Base-by-base conservation (phyloP, 1,140 invertebrate species). In the Bombus huntii region DNA sequence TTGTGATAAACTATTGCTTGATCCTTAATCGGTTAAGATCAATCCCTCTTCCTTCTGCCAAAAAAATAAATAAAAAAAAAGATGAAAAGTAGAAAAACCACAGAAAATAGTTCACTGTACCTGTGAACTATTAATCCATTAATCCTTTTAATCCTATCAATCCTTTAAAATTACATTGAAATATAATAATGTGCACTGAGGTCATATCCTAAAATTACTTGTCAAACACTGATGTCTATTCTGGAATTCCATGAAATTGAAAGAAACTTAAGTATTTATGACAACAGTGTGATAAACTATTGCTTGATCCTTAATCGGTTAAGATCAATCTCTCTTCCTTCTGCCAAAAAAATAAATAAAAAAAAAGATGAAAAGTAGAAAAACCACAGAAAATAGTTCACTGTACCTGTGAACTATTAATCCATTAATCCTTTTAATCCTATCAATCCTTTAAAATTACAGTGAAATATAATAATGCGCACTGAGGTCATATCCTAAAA, bases 341-440 rank as follows among this genome's bases (percentile, higher is more conserved):
- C 47, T 37, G 25, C 0, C 9, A n/a, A n/a, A n/a, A n/a, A n/a
- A n/a, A n/a, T n/a, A n/a, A n/a, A n/a, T n/a, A n/a, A n/a, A n/a
- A n/a, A n/a, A n/a, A n/a, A n/a, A n/a, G n/a, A n/a, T n/a, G n/a
- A n/a, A n/a, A n/a, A 37, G 2, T 28, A n/a, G 39, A 0, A 13
- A 39, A 47, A 73, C 25, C 22, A 12, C 53, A 34, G 9, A 31
- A 42, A 34, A 78, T 28, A 42, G 5, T 31, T 31, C 31, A 31
- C 31, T 31, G 31, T 31, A 31, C 31, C 93, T 95, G 95, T 70
- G 94, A 92, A 80, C 92, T 93, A 74, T 94, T 5, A 47, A 47
- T 47, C 15, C 44, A 18, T 47, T 47, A 47, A 47, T 47, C 3
- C 15, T 47, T 47, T 18, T 47, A 18, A 47, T 18, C 44, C 44